These are phyloP conservation scores for Petrolisthes cinctipes DNA, from an alignment of 2,888 invertebrate species.

Conservation along the genomic window DNA sequence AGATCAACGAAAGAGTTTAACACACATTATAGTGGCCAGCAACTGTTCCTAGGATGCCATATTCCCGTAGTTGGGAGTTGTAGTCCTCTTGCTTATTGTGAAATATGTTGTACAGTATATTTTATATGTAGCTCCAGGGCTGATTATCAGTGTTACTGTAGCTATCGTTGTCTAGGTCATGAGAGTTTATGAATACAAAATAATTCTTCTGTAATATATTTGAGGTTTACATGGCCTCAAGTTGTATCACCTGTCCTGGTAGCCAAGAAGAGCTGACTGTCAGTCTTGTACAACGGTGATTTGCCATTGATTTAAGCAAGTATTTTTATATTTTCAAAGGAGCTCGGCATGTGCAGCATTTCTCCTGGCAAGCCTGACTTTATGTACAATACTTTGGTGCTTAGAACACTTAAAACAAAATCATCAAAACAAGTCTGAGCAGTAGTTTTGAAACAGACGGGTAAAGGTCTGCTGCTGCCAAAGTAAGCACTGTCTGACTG, in stretches of 20 bases:
- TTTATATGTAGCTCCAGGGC: neutral
- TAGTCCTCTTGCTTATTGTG: slow-evolving; percentile 2
- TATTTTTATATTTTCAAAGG: slow-evolving; percentile 20
- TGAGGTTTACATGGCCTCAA: too few species aligned
- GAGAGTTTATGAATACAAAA: neutral
- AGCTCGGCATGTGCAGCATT: slow-evolving; percentile 19
- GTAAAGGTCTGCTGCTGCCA: too few species aligned
- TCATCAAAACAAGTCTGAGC: too few species aligned
- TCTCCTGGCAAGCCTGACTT: neutral
- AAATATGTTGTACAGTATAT: slow-evolving; percentile 20
- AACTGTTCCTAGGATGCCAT: too few species aligned
- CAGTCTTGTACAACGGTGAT: neutral
- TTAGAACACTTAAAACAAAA: too few species aligned
- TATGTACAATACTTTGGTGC: slow-evolving; percentile 28
- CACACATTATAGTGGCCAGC: too few species aligned
- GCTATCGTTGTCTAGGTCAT: neutral
- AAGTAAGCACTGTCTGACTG: too few species aligned
- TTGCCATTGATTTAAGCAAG: neutral
- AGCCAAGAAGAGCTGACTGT: neutral
- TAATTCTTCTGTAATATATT: too few species aligned
- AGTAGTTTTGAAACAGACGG: too few species aligned
- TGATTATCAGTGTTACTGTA: slow-evolving; percentile 8
- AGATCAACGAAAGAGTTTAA: too few species aligned
- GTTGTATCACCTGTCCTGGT: neutral
- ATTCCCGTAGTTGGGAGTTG: neutral